Evolutionary conservation across 2,113 vertebrate species (phyloP).

Genomic region (Bufo gargarizans): DNA sequence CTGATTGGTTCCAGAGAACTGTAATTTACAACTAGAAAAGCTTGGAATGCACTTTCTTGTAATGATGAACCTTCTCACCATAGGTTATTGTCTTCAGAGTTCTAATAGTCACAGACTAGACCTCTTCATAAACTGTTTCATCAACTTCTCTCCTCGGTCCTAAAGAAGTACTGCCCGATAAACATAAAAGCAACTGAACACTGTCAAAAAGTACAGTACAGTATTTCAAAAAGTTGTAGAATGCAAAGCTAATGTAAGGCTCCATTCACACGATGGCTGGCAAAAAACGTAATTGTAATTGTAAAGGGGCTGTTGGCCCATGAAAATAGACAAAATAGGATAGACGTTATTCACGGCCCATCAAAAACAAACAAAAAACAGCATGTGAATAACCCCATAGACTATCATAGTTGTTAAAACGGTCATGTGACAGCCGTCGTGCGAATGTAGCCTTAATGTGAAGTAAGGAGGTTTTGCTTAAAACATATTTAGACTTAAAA

Average conservation of each 20-base stretch:
- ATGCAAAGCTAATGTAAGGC: not conserved
- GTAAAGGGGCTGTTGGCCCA: too few relatives aligned
- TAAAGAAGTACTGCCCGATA: not conserved
- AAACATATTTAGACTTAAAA: not conserved
- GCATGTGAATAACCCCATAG: too few relatives aligned
- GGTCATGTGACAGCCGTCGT: too few relatives aligned
- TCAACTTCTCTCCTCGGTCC: not conserved
- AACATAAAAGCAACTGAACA: not conserved
- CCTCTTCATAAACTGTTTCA: not conserved
- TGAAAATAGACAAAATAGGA: too few relatives aligned
- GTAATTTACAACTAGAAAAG: not conserved
- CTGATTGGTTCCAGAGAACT: not conserved
- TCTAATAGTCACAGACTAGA: not conserved
- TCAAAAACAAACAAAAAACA: too few relatives aligned
- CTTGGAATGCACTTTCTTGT: not conserved
- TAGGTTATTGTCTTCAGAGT: conserved; percentile 13
- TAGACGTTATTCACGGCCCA: too few relatives aligned
- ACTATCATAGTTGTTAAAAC: too few relatives aligned
- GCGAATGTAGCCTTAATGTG: not conserved
- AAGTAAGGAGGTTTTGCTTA: not conserved
- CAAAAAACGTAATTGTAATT: too few relatives aligned
- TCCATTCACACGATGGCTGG: too few relatives aligned
- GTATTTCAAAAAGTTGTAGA: not conserved
- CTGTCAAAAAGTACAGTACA: not conserved
- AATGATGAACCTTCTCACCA: not conserved